These are phyloP conservation scores for Trachelus troglodyta DNA, from an alignment of 2,888 invertebrate genomes.

Conservation along the genomic window DNA sequence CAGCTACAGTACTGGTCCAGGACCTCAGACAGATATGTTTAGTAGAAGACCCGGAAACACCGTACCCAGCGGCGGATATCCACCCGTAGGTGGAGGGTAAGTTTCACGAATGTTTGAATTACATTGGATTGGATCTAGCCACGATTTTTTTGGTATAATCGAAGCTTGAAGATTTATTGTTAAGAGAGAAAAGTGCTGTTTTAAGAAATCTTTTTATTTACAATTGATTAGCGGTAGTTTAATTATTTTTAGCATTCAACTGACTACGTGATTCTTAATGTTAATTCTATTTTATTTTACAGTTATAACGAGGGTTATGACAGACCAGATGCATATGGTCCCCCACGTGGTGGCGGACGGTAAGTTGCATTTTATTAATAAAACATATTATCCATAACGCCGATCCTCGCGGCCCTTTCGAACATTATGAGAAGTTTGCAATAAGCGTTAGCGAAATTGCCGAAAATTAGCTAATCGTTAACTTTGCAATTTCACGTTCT, in stretches of 20 bases:
- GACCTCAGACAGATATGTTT: conserved; percentile 63
- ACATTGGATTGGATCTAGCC: too few relatives aligned
- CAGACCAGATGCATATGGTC: conserved; percentile 63
- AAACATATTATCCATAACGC: too few relatives aligned
- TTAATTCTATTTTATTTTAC: conserved; percentile 26
- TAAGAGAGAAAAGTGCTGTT: not conserved
- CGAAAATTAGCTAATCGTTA: too few relatives aligned
- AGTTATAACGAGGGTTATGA: conserved; percentile 63
- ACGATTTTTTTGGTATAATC: too few relatives aligned
- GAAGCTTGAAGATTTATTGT: too few relatives aligned
- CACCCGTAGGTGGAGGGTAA: conserved; percentile 62
- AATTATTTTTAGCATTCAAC: not conserved
- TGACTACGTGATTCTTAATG: not conserved
- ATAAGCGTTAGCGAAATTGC: too few relatives aligned
- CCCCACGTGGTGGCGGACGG: conserved; percentile 63
- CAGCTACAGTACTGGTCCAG: conserved; percentile 60
- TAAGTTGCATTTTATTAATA: conserved; percentile 45
- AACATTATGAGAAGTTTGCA: too few relatives aligned
- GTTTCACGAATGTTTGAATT: conserved; percentile 27
- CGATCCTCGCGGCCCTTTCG: too few relatives aligned
- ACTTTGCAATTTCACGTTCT: too few relatives aligned
- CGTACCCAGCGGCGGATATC: conserved; percentile 60
- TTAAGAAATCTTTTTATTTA: conserved; percentile 7
- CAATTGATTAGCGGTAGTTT: not conserved
- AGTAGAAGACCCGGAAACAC: conserved; percentile 63